Base-by-base conservation (phyloP, 2,888 invertebrate genomes). In the Therioaphis trifolii region DNA sequence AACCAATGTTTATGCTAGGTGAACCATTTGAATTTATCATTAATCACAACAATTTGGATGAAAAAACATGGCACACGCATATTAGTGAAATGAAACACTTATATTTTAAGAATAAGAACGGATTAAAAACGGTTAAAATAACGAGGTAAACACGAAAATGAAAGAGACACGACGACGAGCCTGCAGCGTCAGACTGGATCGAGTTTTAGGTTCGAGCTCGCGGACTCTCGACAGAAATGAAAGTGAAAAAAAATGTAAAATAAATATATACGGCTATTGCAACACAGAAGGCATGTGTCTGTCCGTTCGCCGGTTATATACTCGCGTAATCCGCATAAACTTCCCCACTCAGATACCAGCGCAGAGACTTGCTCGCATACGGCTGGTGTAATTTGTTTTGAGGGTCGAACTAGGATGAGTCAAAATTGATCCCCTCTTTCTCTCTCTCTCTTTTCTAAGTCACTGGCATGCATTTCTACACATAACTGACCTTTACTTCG, bases 161-260 rank as follows among this genome's bases (percentile, higher is more conserved):
- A 63, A 63, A 46, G 46, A 66, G 35, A 49, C 52, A 40, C 35
- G 35, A 55, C 61, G 80, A 61, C 71, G 82, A 74, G 82, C 52
- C 72, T 52, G 82, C 63, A 74, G 71, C 63, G 61, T 27, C 82
- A 63, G 82, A 82, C 82, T 82, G 82, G 82, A 40, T 74, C 71
- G 80, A 52, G 52, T 82, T 49, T 40, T 66, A 21, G 52, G 14
- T 69, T 55, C 52, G 80, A 71, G 71, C 80, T 71, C 80, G 71
- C 82, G 72, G 74, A 74, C 72, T 61, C 72, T 63, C 82, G 74
- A 82, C 74, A 82, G 74, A 82, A 82, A 82, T 82, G 82, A 82
- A 82, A 82, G 82, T 82, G 63, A 82, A 82, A 82, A 71, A 69
- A 74, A 82, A 74, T 63, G 72, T 78, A 52, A 66, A 82, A 82